Conservation (phyloP, 2,113 vertebrate genomes). For the Nannobrachium achirus region DNA sequence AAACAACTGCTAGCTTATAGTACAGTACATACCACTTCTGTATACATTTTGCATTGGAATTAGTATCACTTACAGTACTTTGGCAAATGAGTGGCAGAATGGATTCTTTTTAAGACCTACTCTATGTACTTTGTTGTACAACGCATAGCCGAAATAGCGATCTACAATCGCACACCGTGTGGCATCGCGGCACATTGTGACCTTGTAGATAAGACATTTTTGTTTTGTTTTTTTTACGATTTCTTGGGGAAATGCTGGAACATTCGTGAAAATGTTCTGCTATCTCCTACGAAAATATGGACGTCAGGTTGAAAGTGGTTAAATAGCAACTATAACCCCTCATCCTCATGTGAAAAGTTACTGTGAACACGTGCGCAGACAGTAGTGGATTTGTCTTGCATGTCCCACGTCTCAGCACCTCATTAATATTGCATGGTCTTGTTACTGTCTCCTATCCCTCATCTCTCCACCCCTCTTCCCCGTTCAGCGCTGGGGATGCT, state of each 20-base stretch:
- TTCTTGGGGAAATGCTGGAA: no score
- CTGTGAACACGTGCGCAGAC: slow-evolving; percentile 41
- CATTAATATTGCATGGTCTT: slow-evolving; percentile 68
- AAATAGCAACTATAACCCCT: slow-evolving; percentile 15
- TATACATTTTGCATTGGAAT: neutral
- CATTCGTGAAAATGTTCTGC: no score
- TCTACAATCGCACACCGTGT: no score
- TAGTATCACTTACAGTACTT: slow-evolving; percentile 1
- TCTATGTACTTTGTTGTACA: no score
- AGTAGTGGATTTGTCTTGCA: slow-evolving; percentile 58
- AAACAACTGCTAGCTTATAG: no score
- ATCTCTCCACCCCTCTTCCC: slow-evolving; percentile 14
- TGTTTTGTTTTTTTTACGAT: no score
- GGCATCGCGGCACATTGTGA: no score
- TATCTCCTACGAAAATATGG: no score
- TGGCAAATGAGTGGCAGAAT: slow-evolving; percentile 8
- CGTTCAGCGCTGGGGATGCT: slow-evolving; percentile 23
- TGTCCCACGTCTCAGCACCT: slow-evolving; percentile 60
- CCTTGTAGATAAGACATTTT: no score
- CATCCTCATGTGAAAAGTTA: slow-evolving; percentile 46
- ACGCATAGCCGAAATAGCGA: no score
- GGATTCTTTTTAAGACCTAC: neutral
- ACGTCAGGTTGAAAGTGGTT: no score
- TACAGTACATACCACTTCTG: neutral
- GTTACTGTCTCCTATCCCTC: slow-evolving; percentile 57